phyloP scores from a whole-genome alignment of 2,797 vertebrate species.

The Sternotherus odoratus region DNA sequence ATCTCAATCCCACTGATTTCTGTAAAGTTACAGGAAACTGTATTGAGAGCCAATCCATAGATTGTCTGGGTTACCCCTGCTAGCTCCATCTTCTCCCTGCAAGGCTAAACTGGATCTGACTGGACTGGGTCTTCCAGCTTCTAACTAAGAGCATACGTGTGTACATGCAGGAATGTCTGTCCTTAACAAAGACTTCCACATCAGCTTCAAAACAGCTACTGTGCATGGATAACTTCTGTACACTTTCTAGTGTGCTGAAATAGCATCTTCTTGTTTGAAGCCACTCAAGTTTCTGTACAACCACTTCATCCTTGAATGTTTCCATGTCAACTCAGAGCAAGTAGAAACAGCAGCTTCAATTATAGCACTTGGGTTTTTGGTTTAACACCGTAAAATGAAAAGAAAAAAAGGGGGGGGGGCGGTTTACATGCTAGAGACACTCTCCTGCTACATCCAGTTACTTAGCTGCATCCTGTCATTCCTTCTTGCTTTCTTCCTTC shows the following conservation, averaged over 20 bases:
- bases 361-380: background rate
- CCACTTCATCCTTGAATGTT: background rate
- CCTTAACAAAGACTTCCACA: background rate
- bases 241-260: background rate
- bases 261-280: background rate
- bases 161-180: background rate
- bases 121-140: background rate
- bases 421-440: background rate
- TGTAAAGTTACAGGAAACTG: background rate
- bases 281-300: background rate
- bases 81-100: background rate
- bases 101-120: background rate
- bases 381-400: background rate
- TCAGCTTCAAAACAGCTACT: background rate
- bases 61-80: background rate
- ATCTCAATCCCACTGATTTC: background rate
- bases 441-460: background rate
- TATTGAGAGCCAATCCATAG: background rate
- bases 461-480: background rate
- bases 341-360: background rate
- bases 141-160: no score
- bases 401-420: background rate
- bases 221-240: background rate
- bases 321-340: background rate
- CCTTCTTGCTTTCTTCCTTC: slow-evolving; percentile 5